These are phyloP conservation scores for Egretta garzetta DNA, from an alignment of 2,113 vertebrate genomes.

Conservation along the genomic window DNA sequence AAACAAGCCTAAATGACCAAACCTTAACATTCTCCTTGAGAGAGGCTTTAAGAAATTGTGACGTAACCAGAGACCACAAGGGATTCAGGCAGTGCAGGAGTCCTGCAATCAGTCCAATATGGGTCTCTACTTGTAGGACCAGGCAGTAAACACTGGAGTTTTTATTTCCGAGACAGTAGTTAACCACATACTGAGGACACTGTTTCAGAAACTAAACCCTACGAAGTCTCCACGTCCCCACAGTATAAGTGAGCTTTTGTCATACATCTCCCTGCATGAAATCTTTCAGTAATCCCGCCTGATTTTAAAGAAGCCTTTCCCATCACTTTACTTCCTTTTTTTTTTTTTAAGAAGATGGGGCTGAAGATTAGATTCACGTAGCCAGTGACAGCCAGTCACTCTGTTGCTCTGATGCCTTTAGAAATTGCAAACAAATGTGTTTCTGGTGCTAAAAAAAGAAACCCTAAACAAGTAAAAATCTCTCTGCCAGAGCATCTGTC, in stretches of 20 bases:
- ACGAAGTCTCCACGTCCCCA: neutral
- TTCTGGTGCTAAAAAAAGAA: conserved; percentile 16
- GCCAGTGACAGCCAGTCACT: neutral
- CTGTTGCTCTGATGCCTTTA: conserved; percentile 19
- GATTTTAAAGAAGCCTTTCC: conserved; percentile 22
- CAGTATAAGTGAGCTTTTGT: neutral
- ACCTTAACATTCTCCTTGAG: neutral
- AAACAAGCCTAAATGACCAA: neutral
- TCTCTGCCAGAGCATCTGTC: conserved; percentile 16
- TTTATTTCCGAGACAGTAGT: neutral
- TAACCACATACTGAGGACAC: neutral
- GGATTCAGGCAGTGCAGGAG: neutral
- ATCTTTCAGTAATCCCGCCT: conserved; percentile 16
- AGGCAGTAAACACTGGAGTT: neutral
- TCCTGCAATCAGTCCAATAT: fast-evolving
- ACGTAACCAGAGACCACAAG: neutral
- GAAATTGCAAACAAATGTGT: neutral
- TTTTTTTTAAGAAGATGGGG: neutral
- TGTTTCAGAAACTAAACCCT: neutral
- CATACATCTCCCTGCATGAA: neutral
- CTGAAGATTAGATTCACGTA: neutral
- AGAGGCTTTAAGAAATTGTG: neutral
- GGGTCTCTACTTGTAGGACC: neutral
- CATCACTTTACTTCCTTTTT: neutral
- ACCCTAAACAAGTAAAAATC: neutral